These are phyloP conservation scores for Anoplolepis gracilipes DNA, from an alignment of 1,140 invertebrate species.

Conservation along the genomic window DNA sequence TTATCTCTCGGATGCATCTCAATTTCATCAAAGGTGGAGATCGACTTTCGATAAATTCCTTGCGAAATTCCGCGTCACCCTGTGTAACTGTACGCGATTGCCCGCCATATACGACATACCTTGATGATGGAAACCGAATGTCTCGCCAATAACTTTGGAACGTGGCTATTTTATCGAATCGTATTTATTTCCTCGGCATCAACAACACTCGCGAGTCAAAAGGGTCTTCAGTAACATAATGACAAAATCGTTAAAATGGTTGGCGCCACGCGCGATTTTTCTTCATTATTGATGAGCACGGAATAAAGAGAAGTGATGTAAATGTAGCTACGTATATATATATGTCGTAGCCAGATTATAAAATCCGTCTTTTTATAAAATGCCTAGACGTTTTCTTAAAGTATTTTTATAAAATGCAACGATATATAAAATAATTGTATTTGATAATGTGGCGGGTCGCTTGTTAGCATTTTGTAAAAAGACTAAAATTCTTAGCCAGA, in stretches of 20 bases:
- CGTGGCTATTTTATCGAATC: constrained; percentile 44
- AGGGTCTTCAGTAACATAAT: neutral
- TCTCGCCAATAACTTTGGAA: constrained; percentile 40
- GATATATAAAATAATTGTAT: too few species aligned
- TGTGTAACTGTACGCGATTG: neutral
- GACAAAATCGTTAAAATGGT: constrained; percentile 49
- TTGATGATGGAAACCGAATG: constrained; percentile 26
- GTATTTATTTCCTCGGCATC: constrained; percentile 20
- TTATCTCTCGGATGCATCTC: neutral
- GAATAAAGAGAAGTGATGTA: neutral
- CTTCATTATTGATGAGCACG: neutral
- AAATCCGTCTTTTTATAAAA: too few species aligned
- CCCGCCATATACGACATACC: neutral
- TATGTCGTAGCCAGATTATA: too few species aligned
- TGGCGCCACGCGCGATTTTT: neutral
- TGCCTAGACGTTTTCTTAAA: too few species aligned
- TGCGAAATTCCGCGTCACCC: constrained; percentile 10
- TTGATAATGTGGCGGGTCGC: too few species aligned
- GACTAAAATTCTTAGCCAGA: too few species aligned
- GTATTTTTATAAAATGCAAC: too few species aligned
- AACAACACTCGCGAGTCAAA: neutral
- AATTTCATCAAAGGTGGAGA: neutral
- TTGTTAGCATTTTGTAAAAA: too few species aligned
- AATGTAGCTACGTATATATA: neutral
- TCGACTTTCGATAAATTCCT: constrained; percentile 21